Evolutionary conservation across 2,797 vertebrate species (phyloP).

Genomic region (Spheniscus humboldti): DNA sequence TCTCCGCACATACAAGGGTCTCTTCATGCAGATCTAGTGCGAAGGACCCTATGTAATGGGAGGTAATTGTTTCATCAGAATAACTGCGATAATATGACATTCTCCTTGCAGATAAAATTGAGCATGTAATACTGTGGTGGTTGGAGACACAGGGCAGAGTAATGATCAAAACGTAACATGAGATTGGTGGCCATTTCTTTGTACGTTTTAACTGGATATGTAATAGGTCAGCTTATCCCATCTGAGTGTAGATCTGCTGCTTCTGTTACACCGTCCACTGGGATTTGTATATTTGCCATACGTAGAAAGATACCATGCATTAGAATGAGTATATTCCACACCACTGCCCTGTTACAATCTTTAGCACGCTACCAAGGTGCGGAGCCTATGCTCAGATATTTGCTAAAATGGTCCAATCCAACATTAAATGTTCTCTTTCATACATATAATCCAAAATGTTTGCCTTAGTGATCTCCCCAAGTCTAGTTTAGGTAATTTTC

Average conservation of each 20-base stretch:
- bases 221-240: not conserved
- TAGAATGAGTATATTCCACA: not conserved
- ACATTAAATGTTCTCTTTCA: not conserved
- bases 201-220: not conserved
- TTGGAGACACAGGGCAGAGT: not conserved
- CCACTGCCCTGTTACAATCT: not conserved
- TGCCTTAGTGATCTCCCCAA: not conserved
- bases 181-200: not conserved
- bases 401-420: not conserved
- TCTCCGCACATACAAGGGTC: not conserved
- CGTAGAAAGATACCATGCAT: not conserved
- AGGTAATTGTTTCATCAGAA: not conserved
- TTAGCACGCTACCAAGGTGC: not conserved
- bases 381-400: not conserved
- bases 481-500: not conserved
- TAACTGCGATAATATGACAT: accelerated
- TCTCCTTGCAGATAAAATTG: not conserved
- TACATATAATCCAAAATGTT: not conserved
- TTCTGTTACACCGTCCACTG: not conserved
- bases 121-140: not conserved
- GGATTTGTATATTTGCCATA: not conserved
- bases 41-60: not conserved
- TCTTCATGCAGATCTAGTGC: not conserved
- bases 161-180: not conserved
- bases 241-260: not conserved